Percentiles rank a stretch among this genome's conserved stretches.
Conservation (phyloP, 2,888 invertebrate genomes). For the Thymelicus sylvestris region DNA sequence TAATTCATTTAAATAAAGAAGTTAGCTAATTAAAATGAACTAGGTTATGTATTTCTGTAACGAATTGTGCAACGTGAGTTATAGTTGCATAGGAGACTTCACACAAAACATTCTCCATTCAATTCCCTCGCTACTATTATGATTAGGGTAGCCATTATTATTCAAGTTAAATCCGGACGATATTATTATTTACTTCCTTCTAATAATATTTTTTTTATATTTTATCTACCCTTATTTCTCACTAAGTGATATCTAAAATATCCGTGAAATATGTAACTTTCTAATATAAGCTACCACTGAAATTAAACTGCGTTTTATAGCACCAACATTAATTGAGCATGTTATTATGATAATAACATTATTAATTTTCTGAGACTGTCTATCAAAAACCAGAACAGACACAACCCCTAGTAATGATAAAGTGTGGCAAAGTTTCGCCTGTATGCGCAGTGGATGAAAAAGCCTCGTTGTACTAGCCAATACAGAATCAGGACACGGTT, state of each 20-base stretch:
- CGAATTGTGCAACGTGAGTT: neutral
- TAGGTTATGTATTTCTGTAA: slow-evolving; percentile 2
- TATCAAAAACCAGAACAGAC: neutral
- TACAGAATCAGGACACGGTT: slow-evolving; percentile 32
- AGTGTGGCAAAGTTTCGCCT: slow-evolving; percentile 51
- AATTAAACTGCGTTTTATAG: no score
- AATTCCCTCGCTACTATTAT: slow-evolving; percentile 47
- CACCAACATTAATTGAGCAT: no score
- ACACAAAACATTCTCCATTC: slow-evolving; percentile 54
- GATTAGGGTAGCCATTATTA: neutral
- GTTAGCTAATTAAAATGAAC: neutral
- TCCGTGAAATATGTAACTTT: no score
- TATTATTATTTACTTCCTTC: no score
- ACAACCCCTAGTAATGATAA: slow-evolving; percentile 43
- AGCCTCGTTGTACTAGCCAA: slow-evolving; percentile 30
- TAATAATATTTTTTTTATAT: no score
- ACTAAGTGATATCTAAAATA: no score
- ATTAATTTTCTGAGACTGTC: neutral
- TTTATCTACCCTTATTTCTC: no score
- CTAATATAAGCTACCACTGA: no score
- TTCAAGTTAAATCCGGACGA: neutral
- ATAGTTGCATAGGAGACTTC: slow-evolving; percentile 38
- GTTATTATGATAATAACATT: no score
- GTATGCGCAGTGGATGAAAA: slow-evolving; percentile 41
- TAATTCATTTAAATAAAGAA: neutral